phyloP scores from a whole-genome alignment of 2,888 invertebrate species.

The Ectropis crepuscularia region DNA sequence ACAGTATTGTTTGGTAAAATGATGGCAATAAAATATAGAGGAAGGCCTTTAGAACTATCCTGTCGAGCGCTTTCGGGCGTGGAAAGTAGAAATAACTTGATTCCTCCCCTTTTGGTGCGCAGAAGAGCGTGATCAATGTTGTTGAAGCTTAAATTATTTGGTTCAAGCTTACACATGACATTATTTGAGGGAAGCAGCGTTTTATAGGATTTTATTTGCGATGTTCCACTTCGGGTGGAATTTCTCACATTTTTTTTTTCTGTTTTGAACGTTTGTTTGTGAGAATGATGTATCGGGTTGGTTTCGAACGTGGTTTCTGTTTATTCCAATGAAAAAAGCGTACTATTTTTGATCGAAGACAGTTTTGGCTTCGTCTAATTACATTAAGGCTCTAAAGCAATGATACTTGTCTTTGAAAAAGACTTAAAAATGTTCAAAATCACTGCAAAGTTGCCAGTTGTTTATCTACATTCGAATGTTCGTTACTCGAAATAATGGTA shows the following conservation, averaged over 20 bases:
- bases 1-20: slow-evolving; percentile 74
- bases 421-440: neutral
- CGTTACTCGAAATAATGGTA: no score
- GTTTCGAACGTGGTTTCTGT: no score
- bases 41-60: slow-evolving; percentile 68
- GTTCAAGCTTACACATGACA: slow-evolving; percentile 27
- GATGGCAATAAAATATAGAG: slow-evolving; percentile 75
- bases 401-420: no score
- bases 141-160: slow-evolving; percentile 38
- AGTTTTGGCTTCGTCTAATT: no score
- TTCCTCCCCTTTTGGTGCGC: slow-evolving; percentile 44
- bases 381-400: no score
- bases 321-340: no score
- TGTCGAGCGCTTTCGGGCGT: slow-evolving; percentile 35
- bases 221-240: no score
- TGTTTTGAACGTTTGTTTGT: no score
- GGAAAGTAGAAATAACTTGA: slow-evolving; percentile 44
- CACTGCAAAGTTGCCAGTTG: neutral
- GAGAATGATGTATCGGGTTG: no score
- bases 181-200: neutral
- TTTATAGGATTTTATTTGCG: neutral
- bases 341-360: no score
- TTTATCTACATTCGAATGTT: no score
- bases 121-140: slow-evolving; percentile 35
- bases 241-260: no score